A percentile compares a stretch with the other conserved stretches of the same genome.
phyloP scores from a whole-genome alignment of 1,140 invertebrate genomes.

The Camponotus floridanus region DNA sequence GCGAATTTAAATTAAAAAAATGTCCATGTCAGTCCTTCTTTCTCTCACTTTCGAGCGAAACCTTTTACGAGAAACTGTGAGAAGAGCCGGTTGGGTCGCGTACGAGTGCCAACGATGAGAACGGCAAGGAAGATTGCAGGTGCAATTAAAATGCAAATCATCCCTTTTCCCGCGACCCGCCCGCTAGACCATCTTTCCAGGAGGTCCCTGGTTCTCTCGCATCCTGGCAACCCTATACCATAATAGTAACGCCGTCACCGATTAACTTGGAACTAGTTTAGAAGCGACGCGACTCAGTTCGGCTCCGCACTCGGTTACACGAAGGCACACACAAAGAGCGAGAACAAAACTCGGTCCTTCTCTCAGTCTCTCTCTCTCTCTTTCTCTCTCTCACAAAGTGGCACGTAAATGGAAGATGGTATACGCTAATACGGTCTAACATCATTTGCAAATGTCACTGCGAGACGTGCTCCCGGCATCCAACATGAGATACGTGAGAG shows the following conservation, averaged over 20 bases:
- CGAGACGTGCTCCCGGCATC: conserved; percentile 59
- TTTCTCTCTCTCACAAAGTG: conserved; percentile 54
- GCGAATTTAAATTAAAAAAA: conserved; percentile 45
- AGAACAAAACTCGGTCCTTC: conserved; percentile 59
- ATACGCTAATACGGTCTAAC: conserved; percentile 68
- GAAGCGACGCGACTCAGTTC: conserved; percentile 59
- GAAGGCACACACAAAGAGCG: conserved; percentile 53
- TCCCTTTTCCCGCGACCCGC: conserved; percentile 77
- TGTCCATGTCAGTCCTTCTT: not conserved
- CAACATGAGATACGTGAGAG: conserved; percentile 28
- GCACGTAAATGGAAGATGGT: conserved; percentile 56
- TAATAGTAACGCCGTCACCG: conserved; percentile 74
- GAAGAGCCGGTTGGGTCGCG: conserved; percentile 47
- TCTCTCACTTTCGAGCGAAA: not conserved
- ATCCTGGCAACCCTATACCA: conserved; percentile 63
- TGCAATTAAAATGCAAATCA: conserved; percentile 84
- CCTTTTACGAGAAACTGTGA: conserved; percentile 3
- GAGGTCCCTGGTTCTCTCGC: conserved; percentile 55
- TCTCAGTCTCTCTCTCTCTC: conserved; percentile 63
- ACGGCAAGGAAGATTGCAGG: conserved; percentile 61
- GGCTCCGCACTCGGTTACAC: conserved; percentile 41
- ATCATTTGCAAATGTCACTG: conserved; percentile 73
- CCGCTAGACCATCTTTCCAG: conserved; percentile 53
- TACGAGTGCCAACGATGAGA: conserved; percentile 36
- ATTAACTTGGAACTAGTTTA: conserved; percentile 82